Conservation (phyloP, 1,140 invertebrate species). For the Patella vulgata region DNA sequence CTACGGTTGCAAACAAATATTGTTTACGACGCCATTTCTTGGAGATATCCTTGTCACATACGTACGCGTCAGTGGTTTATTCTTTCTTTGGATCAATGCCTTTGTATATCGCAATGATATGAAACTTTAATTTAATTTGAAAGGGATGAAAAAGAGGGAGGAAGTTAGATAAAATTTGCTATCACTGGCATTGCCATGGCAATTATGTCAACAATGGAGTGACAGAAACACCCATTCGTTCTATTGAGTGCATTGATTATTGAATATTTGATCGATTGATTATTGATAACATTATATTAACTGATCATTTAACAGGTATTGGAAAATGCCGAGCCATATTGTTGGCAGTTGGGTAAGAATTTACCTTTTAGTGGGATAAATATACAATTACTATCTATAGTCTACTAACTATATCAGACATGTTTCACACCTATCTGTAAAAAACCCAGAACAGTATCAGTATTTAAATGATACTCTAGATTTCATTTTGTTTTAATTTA, state of each 20-base stretch:
- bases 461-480: no score
- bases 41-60: background rate
- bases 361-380: no score
- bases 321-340: constrained; percentile 8
- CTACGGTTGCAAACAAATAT: constrained; percentile 7
- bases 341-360: constrained; percentile 14
- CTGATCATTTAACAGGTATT: background rate
- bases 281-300: background rate
- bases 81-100: no score
- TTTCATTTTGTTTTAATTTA: no score
- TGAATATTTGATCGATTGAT: constrained; percentile 3
- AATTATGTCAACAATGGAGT: no score
- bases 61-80: no score
- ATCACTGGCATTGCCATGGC: background rate
- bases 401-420: no score
- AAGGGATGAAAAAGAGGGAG: background rate
- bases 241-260: no score
- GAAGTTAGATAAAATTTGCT: background rate
- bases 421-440: no score
- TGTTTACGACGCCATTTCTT: constrained; percentile 11
- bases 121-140: background rate
- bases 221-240: no score
- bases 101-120: background rate
- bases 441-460: no score
- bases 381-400: no score